A percentile compares a stretch with the other conserved stretches of the same genome.
Conservation (phyloP, 1,140 invertebrate genomes). For the Pseudomyrmex gracilis region DNA sequence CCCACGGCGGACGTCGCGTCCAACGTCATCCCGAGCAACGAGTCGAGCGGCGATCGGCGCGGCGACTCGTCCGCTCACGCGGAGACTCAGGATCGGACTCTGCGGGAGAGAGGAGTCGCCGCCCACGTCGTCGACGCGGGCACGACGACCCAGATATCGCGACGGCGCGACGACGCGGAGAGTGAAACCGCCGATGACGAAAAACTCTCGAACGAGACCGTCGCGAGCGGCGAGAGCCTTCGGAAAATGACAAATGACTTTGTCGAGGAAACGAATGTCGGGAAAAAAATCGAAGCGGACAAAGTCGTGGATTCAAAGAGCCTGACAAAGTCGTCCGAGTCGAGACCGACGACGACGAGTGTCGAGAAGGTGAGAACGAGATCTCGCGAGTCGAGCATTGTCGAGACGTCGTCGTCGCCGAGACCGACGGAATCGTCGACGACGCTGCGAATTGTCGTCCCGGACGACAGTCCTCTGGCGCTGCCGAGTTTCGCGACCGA, state of each 20-base stretch:
- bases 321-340: background rate
- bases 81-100: conserved; percentile 41
- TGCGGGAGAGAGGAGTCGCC: conserved; percentile 58
- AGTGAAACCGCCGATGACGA: conserved; percentile 40
- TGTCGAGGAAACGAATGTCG: no score
- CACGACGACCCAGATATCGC: conserved; percentile 73
- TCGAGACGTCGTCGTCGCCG: conserved; percentile 2
- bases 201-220: background rate
- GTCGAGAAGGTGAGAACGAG: background rate
- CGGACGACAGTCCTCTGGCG: conserved; percentile 59
- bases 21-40: conserved; percentile 76
- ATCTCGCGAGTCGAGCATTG: conserved; percentile 49
- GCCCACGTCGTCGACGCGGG: conserved; percentile 58
- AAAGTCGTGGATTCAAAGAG: conserved; percentile 34
- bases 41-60: conserved; percentile 63
- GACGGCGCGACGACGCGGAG: conserved; percentile 15
- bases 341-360: background rate
- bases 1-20: conserved; percentile 77
- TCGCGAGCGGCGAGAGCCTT: background rate
- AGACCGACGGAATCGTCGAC: conserved; percentile 20
- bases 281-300: conserved; percentile 3
- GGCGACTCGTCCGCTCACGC: conserved; percentile 71
- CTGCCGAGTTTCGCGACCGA: conserved; percentile 51
- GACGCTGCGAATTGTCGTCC: conserved; percentile 70
- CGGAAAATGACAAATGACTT: background rate